phyloP scores from a whole-genome alignment of 1,140 invertebrate species.

The Platorchestia sp. region DNA sequence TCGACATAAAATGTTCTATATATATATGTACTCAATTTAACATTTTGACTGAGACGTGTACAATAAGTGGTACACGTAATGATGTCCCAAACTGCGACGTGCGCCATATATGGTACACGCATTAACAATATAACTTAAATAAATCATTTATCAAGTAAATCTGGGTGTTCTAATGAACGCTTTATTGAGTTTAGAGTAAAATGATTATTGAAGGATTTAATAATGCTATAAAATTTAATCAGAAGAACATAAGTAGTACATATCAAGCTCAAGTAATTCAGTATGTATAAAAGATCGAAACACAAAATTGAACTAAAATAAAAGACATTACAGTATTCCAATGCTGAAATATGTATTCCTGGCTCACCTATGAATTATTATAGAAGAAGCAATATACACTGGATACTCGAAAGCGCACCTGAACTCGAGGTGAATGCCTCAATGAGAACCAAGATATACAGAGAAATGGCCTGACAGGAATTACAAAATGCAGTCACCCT shows the following conservation, averaged over 20 bases:
- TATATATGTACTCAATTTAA: too few species aligned
- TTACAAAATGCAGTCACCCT: slow-evolving; percentile 54
- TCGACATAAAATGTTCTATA: too few species aligned
- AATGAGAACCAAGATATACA: slow-evolving; percentile 56
- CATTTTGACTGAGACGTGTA: too few species aligned
- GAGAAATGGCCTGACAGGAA: slow-evolving; percentile 55
- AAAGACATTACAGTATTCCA: slow-evolving; percentile 22
- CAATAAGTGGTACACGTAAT: too few species aligned
- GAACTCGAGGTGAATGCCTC: slow-evolving; percentile 41
- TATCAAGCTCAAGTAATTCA: slow-evolving; percentile 20
- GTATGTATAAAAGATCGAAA: background rate
- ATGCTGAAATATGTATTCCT: slow-evolving; percentile 13
- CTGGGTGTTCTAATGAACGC: background rate
- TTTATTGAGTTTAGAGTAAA: slow-evolving; percentile 15
- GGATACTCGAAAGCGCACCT: background rate
- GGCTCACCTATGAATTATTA: slow-evolving; percentile 35
- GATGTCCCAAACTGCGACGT: slow-evolving; percentile 49
- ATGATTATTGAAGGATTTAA: background rate
- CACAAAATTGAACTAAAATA: background rate
- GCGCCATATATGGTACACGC: slow-evolving; percentile 47
- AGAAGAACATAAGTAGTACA: slow-evolving; percentile 27
- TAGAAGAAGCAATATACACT: slow-evolving; percentile 37
- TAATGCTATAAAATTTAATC: slow-evolving; percentile 49
- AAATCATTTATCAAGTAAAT: background rate
- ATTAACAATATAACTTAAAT: background rate